These are phyloP conservation scores for Sebastes glaucus DNA, from an alignment of 2,797 vertebrate species.

Conservation along the genomic window DNA sequence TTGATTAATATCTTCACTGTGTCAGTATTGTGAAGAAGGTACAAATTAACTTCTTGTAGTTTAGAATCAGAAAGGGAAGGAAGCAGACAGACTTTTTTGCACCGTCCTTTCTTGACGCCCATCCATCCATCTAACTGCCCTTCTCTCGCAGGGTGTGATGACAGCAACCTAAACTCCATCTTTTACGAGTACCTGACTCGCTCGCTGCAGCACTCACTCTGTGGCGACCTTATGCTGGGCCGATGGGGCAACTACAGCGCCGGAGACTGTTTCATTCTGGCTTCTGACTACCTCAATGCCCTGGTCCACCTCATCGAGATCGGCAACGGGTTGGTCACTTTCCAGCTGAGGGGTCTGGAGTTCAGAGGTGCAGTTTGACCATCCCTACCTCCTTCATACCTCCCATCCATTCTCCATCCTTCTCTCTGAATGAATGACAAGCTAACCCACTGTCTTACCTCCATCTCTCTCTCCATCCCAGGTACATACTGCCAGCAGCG, in stretches of 20 bases:
- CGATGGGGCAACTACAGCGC: slow-evolving; percentile 97
- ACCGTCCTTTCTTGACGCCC: neutral
- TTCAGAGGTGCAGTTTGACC: slow-evolving; percentile 92
- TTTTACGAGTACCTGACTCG: slow-evolving; percentile 97
- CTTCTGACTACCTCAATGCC: slow-evolving; percentile 98
- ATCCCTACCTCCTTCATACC: slow-evolving; percentile 45
- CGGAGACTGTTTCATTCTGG: slow-evolving; percentile 98
- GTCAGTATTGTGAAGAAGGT: neutral
- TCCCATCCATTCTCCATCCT: accelerated
- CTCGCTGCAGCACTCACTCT: slow-evolving; percentile 93
- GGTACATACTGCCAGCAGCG: slow-evolving; percentile 98
- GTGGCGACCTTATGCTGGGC: slow-evolving; percentile 93
- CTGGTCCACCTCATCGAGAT: slow-evolving; percentile 98
- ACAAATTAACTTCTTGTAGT: neutral
- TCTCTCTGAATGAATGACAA: neutral
- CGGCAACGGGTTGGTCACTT: slow-evolving; percentile 95
- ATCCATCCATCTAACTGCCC: neutral
- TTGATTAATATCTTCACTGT: neutral
- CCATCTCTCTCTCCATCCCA: slow-evolving; percentile 52
- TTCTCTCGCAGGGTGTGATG: slow-evolving; percentile 86
- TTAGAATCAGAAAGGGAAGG: neutral
- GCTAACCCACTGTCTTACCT: neutral
- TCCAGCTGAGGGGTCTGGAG: slow-evolving; percentile 95
- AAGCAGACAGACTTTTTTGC: neutral
- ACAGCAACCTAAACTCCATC: slow-evolving; percentile 97